Conservation (phyloP, 2,797 vertebrate species). For the Mareca penelope region DNA sequence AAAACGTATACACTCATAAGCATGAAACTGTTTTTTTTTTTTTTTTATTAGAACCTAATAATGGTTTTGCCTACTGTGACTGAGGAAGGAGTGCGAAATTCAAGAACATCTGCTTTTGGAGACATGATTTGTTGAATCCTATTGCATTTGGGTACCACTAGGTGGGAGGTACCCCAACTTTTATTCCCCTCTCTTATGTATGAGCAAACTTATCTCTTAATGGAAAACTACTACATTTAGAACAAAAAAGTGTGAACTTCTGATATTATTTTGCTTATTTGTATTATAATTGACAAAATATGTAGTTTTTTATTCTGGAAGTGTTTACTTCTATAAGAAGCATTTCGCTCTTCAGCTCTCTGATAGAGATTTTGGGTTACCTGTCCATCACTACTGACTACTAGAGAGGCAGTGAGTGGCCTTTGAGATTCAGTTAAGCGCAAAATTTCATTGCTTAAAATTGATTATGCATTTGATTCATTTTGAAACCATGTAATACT, state of each 20-base stretch:
- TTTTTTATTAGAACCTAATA: background rate
- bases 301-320: background rate
- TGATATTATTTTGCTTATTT: background rate
- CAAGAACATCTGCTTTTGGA: background rate
- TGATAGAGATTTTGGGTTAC: background rate
- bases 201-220: background rate
- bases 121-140: background rate
- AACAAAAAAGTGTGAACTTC: background rate
- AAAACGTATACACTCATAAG: background rate
- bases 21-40: background rate
- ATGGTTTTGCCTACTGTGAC: background rate
- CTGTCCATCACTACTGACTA: background rate
- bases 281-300: background rate
- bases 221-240: background rate
- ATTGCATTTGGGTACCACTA: background rate
- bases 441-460: background rate
- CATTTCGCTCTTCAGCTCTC: background rate
- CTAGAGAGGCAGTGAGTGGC: background rate
- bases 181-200: background rate
- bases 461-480: background rate
- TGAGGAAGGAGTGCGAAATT: background rate
- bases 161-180: background rate
- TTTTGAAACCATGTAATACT: background rate
- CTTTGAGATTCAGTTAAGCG: background rate
- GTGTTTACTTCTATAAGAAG: background rate